A percentile compares a stretch with the other conserved stretches of the same genome.
Evolutionary conservation across 2,797 vertebrate species (phyloP).

Genomic region (Danio jaintianensis): DNA sequence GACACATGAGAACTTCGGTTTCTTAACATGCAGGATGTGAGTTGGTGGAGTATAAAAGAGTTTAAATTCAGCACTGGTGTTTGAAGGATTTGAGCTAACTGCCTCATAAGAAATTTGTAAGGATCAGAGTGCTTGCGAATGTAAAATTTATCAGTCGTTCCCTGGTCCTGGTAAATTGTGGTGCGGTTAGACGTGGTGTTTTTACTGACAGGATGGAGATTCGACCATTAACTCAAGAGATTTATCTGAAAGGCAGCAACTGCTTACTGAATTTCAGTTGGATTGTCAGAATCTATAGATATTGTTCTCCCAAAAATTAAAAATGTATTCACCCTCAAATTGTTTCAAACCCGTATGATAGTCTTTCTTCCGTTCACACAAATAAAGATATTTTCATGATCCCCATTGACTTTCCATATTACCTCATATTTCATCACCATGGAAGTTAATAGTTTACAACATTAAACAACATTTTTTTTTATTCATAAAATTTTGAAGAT

Average conservation of each 20-base stretch:
- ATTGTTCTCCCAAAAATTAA: neutral
- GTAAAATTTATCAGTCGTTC: neutral
- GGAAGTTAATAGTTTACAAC: no score
- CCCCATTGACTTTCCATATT: no score
- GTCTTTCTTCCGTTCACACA: no score
- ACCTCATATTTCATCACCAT: no score
- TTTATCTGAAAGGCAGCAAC: no score
- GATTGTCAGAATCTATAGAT: neutral
- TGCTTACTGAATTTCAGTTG: neutral
- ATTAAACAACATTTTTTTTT: no score
- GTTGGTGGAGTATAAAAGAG: conserved; percentile 53
- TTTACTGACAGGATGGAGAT: neutral
- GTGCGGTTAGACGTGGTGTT: neutral
- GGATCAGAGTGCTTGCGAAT: neutral
- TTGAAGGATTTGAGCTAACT: conserved; percentile 25
- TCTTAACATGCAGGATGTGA: conserved; percentile 59
- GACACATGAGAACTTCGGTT: conserved; percentile 40
- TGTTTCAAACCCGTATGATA: no score
- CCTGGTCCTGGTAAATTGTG: neutral
- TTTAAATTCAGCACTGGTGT: conserved; percentile 18
- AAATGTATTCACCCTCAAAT: no score
- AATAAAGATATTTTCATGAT: no score
- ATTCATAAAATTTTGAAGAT: no score
- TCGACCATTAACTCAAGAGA: conserved; percentile 2
- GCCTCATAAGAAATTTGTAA: conserved; percentile 14